Evolutionary conservation across 2,797 vertebrate species (phyloP).

Genomic region (Pempheris klunzingeri): DNA sequence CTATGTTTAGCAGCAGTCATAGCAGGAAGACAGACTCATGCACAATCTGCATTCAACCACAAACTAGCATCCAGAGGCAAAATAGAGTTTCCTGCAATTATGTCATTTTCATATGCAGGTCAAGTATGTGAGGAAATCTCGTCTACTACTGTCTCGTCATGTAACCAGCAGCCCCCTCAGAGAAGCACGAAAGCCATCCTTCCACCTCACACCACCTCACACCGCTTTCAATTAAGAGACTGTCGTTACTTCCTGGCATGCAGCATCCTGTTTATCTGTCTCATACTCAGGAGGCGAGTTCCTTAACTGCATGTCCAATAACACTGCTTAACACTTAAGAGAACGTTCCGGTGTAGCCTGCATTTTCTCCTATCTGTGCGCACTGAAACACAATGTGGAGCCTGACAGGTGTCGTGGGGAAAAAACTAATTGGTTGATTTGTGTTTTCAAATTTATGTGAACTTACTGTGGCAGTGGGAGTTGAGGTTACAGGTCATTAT

Average conservation of each 20-base stretch:
- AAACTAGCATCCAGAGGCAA: slow-evolving; percentile 22
- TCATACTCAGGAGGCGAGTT: slow-evolving; percentile 32
- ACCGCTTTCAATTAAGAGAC: slow-evolving; percentile 8
- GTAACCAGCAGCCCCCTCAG: neutral
- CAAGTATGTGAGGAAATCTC: slow-evolving; percentile 38
- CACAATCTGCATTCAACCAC: neutral
- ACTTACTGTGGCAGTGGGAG: neutral
- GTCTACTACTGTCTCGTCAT: slow-evolving; percentile 23
- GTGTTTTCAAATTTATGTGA: neutral
- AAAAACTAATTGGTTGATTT: neutral
- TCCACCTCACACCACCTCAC: neutral
- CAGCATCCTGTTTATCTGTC: slow-evolving; percentile 47
- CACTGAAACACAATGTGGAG: neutral
- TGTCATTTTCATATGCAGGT: slow-evolving; percentile 50
- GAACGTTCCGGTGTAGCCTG: neutral
- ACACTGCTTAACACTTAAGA: neutral
- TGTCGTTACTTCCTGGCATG: slow-evolving; percentile 11
- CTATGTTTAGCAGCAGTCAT: neutral
- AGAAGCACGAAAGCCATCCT: slow-evolving; percentile 6
- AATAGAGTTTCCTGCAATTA: slow-evolving; percentile 60
- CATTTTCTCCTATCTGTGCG: neutral
- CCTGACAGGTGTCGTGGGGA: neutral
- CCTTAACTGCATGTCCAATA: slow-evolving; percentile 1
- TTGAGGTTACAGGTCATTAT: neutral
- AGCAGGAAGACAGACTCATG: neutral